Evolutionary conservation across 2,797 vertebrate species (phyloP).

Genomic region (Ispidina picta): DNA sequence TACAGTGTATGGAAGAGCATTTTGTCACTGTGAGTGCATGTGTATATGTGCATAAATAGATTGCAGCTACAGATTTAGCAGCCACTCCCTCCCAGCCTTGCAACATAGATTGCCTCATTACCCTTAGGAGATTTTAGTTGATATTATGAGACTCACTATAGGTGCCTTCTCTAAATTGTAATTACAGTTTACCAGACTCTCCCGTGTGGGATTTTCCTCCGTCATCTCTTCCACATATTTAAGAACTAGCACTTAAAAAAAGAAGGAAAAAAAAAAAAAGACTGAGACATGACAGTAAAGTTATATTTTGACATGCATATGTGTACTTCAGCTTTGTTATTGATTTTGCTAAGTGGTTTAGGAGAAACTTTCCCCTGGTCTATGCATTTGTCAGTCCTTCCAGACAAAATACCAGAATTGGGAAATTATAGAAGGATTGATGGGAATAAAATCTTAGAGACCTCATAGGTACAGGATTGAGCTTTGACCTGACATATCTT

Average conservation of each 20-base stretch:
- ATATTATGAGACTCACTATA: neutral
- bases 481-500: neutral
- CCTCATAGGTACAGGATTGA: neutral
- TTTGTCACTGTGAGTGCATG: neutral
- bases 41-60: neutral
- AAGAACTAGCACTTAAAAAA: neutral
- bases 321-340: neutral
- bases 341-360: neutral
- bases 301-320: neutral
- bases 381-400: neutral
- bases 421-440: neutral
- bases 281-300: neutral
- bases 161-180: conserved; percentile 41
- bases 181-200: conserved; percentile 26
- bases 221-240: neutral
- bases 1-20: neutral
- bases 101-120: conserved; percentile 25
- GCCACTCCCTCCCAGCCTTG: neutral
- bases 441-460: neutral
- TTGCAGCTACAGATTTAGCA: conserved; percentile 26
- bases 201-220: conserved; percentile 13
- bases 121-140: conserved; percentile 27
- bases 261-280: neutral
- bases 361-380: neutral
- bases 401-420: neutral